Base-by-base conservation (phyloP, 2,113 vertebrate genomes). In the Elgaria multicarinata region DNA sequence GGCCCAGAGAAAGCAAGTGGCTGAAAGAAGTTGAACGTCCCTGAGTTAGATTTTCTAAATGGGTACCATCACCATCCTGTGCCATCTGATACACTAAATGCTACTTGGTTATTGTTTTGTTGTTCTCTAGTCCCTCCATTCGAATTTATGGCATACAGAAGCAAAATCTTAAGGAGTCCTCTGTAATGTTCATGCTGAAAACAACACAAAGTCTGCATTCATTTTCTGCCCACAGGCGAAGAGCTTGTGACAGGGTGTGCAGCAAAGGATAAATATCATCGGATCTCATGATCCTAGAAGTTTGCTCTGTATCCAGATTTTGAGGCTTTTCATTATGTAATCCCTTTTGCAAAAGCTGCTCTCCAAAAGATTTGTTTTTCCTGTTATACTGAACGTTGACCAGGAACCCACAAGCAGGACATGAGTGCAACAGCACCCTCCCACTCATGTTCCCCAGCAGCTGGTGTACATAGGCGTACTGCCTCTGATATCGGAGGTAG, bases 231-330 rank as follows among this genome's bases (percentile, higher is more conserved):
- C 39, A n/a, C 53, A 28, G 18, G 79, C 69, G 13, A 3, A 18
- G 31, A 67, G 33, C 87, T 83, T 83, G 80, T 89, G 87, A 89
- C n/a, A 13, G 53, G 87, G 67, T 88, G 36, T 6, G 1, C 18
- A 31, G 69, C 31, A 8, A 82, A 74, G 31, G 53, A 75, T 16
- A 18, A 64, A 10, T 39, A 62, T 82, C 50, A 42, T 69, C 26
- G 14, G 67, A 50, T 89, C 69, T 62, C 39, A 64, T 75, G 87
- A 83, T 42, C 20, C 80, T 67, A 3, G 8, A 10, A n/a, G 58
- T 58, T 39, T 36, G 46, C 44, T 50, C 31, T 10, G 1, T 36
- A 36, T 18, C 31, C 78, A 22, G 33, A 58, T 36, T 58, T n/a
- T 71, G 69, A n/a, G 7, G 39, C 39, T 1, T 42, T 75, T 75